A percentile compares a stretch with the other conserved stretches of the same genome.
phyloP scores from a whole-genome alignment of 2,888 invertebrate genomes.

The Mythimna pallens region DNA sequence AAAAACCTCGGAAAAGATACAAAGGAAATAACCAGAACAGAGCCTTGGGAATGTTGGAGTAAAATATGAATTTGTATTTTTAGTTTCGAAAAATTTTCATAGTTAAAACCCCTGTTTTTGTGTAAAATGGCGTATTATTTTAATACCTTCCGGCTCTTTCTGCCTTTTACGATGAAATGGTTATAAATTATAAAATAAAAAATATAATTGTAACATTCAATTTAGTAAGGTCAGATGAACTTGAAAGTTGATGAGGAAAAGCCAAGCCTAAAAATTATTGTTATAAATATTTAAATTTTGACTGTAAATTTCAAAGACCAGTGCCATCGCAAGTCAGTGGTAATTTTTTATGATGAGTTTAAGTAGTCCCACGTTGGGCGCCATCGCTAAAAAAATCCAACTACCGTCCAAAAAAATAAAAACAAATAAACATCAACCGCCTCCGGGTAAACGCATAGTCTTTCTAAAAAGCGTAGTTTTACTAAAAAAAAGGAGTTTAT shows the following conservation, averaged over 20 bases:
- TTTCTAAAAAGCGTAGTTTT: slow-evolving; percentile 55
- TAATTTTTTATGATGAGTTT: not conserved
- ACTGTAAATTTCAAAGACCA: not conserved
- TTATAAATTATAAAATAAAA: slow-evolving; percentile 37
- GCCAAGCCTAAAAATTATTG: not conserved
- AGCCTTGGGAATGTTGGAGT: slow-evolving; percentile 20
- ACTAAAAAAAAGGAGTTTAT: slow-evolving; percentile 65
- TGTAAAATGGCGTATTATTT: slow-evolving; percentile 42
- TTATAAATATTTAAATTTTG: not conserved
- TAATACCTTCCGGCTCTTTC: slow-evolving; percentile 44
- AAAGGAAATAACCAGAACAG: slow-evolving; percentile 28
- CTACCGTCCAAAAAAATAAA: slow-evolving; percentile 36
- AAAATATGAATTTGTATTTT: slow-evolving; percentile 48
- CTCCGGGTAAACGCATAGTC: slow-evolving; percentile 36
- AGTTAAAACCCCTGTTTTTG: slow-evolving; percentile 18
- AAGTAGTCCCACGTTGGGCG: slow-evolving; percentile 44
- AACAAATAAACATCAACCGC: slow-evolving; percentile 19
- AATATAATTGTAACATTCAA: slow-evolving; percentile 4
- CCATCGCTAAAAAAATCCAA: slow-evolving; percentile 8
- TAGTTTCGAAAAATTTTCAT: slow-evolving; percentile 26
- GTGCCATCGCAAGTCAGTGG: not conserved
- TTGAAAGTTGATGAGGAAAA: slow-evolving; percentile 8
- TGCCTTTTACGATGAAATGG: slow-evolving; percentile 20
- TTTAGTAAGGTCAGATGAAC: slow-evolving; percentile 12
- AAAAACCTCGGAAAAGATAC: slow-evolving; percentile 35